These are phyloP conservation scores for Mormyrus lacerda DNA, from an alignment of 2,113 vertebrate genomes.

Conservation along the genomic window DNA sequence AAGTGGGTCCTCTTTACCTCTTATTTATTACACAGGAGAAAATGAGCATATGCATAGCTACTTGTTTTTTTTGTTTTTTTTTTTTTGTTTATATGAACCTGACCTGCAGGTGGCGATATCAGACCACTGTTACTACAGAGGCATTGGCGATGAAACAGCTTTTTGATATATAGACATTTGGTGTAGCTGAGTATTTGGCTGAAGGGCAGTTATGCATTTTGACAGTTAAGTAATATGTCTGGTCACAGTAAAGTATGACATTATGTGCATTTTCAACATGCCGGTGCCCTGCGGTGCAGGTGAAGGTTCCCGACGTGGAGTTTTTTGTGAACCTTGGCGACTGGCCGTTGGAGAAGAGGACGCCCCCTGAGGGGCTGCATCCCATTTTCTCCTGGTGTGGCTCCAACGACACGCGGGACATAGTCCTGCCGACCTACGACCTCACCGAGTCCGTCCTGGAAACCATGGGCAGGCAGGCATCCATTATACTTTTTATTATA, in stretches of 20 bases:
- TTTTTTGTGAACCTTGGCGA: slow-evolving; percentile 97
- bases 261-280: not conserved
- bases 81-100: not conserved
- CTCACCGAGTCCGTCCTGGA: slow-evolving; percentile 92
- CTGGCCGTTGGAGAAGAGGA: slow-evolving; percentile 94
- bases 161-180: not conserved
- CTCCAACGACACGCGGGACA: slow-evolving; percentile 83
- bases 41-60: not conserved
- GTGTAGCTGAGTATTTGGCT: not conserved
- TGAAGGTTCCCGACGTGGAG: slow-evolving; percentile 84
- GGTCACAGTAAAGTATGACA: not conserved
- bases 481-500: not conserved
- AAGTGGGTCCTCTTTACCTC: slow-evolving; percentile 62
- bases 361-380: slow-evolving; percentile 63
- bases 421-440: slow-evolving; percentile 97
- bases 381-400: slow-evolving; percentile 98
- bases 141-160: not conserved
- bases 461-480: slow-evolving; percentile 88
- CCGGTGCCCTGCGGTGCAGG: slow-evolving; percentile 53
- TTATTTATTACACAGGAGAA: not conserved
- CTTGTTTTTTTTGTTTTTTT: not conserved
- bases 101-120: slow-evolving; percentile 12
- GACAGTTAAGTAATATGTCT: not conserved
- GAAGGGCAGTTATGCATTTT: not conserved
- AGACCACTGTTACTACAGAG: not conserved